Evolutionary conservation across 2,797 vertebrate species (phyloP), one percentile per base, ranked within the genome.

Genomic region (Premnoplex brunnescens): DNA sequence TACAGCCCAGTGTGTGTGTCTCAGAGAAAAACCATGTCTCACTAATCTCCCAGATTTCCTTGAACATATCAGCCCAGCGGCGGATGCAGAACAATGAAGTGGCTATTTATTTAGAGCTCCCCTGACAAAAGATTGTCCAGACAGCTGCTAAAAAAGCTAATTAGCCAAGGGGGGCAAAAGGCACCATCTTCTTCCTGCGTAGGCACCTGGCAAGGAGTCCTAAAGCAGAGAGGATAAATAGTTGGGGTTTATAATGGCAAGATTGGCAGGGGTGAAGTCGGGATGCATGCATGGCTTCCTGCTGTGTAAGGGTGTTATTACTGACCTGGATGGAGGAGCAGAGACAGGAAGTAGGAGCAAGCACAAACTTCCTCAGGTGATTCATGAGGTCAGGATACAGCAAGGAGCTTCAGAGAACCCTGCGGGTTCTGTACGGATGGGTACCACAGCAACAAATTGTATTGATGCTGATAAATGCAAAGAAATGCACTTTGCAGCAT

Each of bases 71-170:
- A 90, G 77, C 88, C 90, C 74, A 49, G 55, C 2, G 2, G 82
- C 3, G 9, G 81, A 83, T 48, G 44, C 41, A 77, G 75, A 77
- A 86, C 60, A 85, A 92, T 3, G 0, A 91, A 87, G 69, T 68
- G 93, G 82, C 82, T 92, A 91, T 95, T 96, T 96, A 85, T 92
- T 93, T 89, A 89, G 85, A 78, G 49, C 19, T 91, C 51, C 73
- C 93, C 56, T 3, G 2, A 88, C 51, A 72, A 60, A 73, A 83
- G 85, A 48, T 44, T 46, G 71, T 74, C 81, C 88, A 93, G 78
- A 56, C 24, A 0, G 68, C 68, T 88, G 64, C 79, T 94, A 86
- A 66, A 63, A 88, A 59, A 69, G 51, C 59, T 90, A 86, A 93
- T 86, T 93, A 91, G 62, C 78, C 9, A 12, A 12, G 8, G 81